A percentile compares a stretch with the other conserved stretches of the same genome.
Evolutionary conservation across 1,140 invertebrate species (phyloP).

Genomic region (Coboldia fuscipes): DNA sequence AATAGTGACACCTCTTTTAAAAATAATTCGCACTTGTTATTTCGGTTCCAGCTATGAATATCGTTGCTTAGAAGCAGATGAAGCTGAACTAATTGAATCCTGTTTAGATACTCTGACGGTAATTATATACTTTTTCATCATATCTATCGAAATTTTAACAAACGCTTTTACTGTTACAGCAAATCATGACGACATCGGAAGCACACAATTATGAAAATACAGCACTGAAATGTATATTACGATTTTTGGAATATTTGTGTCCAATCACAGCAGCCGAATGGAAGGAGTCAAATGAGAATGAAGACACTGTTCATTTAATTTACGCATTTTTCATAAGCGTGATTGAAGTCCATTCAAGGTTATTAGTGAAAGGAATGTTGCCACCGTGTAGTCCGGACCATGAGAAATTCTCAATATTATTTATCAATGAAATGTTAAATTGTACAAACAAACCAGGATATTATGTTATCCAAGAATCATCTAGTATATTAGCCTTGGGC

Average conservation of each 20-base stretch:
- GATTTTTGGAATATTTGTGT: constrained; percentile 16
- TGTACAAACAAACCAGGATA: constrained; percentile 59
- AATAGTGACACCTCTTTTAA: constrained; percentile 15
- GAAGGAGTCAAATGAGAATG: constrained; percentile 19
- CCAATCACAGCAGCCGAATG: constrained; percentile 18
- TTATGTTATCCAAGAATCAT: constrained; percentile 65
- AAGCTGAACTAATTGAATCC: constrained; percentile 31
- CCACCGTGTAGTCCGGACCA: constrained; percentile 20
- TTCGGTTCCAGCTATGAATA: constrained; percentile 18
- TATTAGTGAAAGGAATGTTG: constrained; percentile 30
- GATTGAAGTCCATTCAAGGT: constrained; percentile 38
- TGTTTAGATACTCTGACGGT: constrained; percentile 33
- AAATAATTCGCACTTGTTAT: constrained; percentile 18
- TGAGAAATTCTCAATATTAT: constrained; percentile 18
- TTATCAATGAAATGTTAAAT: constrained; percentile 32
- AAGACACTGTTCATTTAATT: constrained; percentile 28
- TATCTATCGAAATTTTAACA: neutral
- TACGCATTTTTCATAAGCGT: constrained; percentile 38
- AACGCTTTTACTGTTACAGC: constrained; percentile 4
- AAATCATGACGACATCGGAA: constrained; percentile 31
- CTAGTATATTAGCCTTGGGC: constrained; percentile 61
- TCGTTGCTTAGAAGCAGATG: constrained; percentile 24
- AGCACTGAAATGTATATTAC: constrained; percentile 26
- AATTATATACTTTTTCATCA: neutral
- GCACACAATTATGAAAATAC: constrained; percentile 25